A percentile compares a stretch with the other conserved stretches of the same genome.
Conservation (phyloP, 2,888 invertebrate genomes). For the Quadroppia sp. region DNA sequence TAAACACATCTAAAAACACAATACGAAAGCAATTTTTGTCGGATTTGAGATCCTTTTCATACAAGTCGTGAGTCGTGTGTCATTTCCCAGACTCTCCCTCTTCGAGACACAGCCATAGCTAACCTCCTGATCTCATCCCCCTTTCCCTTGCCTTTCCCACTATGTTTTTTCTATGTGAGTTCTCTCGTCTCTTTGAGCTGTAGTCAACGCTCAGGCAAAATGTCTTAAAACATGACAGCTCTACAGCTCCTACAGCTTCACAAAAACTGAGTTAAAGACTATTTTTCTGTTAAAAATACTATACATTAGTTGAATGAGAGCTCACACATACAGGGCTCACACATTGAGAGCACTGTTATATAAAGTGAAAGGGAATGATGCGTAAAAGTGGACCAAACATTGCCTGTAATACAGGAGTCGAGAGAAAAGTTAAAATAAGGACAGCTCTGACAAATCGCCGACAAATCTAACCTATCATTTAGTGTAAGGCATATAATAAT, state of each 20-base stretch:
- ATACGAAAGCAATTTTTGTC: too few species aligned
- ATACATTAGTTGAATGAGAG: background rate
- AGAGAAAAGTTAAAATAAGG: constrained; percentile 10
- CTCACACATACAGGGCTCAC: background rate
- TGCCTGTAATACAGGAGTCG: background rate
- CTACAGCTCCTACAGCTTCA: background rate
- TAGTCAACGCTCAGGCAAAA: too few species aligned
- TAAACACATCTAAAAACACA: too few species aligned
- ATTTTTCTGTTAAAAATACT: constrained; percentile 1
- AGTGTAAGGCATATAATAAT: background rate
- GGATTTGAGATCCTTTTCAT: too few species aligned
- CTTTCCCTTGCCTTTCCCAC: too few species aligned
- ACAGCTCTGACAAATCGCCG: constrained; percentile 16
- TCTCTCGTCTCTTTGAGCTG: too few species aligned
- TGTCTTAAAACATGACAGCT: too few species aligned
- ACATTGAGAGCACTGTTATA: background rate
- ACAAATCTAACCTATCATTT: constrained; percentile 19
- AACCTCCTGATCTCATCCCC: too few species aligned
- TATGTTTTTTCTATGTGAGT: too few species aligned
- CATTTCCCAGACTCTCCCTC: too few species aligned
- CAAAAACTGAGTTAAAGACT: background rate
- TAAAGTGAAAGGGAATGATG: constrained; percentile 12
- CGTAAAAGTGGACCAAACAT: constrained; percentile 17
- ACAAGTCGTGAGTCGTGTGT: too few species aligned
- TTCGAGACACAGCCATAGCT: too few species aligned